A percentile compares a stretch with the other conserved stretches of the same genome.
These are phyloP conservation scores for Orientallactaga sibirica DNA, from an alignment of 2,797 vertebrate species.

Conservation along the genomic window DNA sequence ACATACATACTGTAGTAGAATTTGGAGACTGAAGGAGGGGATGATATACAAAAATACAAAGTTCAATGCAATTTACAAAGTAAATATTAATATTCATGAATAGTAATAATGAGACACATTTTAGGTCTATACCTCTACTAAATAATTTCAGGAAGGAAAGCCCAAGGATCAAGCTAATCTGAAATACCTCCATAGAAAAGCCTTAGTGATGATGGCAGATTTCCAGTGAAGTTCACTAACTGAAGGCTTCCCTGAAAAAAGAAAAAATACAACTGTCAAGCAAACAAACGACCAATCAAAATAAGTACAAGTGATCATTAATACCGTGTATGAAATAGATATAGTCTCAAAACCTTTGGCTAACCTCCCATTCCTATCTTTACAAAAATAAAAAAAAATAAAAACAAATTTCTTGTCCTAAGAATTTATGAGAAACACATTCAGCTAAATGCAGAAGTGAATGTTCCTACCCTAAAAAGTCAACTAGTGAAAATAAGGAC, in stretches of 20 bases:
- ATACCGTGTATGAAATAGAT: neutral
- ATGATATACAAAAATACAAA: neutral
- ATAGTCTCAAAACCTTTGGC: neutral
- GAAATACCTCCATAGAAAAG: too few relatives aligned
- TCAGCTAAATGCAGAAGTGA: neutral
- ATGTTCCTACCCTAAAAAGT: neutral
- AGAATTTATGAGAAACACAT: neutral
- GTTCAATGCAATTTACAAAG: neutral
- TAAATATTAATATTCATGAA: neutral
- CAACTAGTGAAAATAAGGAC: neutral
- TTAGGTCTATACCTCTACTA: neutral
- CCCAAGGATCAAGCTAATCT: neutral
- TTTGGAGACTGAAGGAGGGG: neutral
- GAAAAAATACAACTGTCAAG: neutral
- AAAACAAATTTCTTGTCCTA: neutral
- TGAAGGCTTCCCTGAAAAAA: neutral
- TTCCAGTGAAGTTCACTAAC: neutral
- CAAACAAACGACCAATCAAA: neutral
- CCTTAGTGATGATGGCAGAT: too few relatives aligned
- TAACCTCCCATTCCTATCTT: neutral
- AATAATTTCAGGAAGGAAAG: neutral
- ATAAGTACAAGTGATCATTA: neutral
- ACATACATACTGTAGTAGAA: neutral
- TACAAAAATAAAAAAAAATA: neutral
- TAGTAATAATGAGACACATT: neutral